These are phyloP conservation scores for Agrilus mali DNA, from an alignment of 2,888 invertebrate genomes.

Conservation along the genomic window DNA sequence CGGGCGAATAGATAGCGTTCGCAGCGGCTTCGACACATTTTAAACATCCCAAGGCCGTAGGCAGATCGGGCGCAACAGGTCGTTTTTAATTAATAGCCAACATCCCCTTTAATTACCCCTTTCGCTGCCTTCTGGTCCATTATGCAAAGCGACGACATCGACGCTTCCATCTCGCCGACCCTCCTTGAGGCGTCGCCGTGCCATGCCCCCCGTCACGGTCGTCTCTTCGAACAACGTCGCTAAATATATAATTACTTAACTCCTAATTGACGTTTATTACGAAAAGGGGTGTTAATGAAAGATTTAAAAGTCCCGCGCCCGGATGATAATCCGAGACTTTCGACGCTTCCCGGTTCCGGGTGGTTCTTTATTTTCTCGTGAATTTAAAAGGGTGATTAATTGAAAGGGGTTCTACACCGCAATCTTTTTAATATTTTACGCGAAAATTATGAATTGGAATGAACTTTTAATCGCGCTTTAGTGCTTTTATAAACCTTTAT, in stretches of 20 bases:
- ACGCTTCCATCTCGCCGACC: conserved; percentile 17
- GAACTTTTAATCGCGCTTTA: no score
- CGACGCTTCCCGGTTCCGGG: conserved; percentile 19
- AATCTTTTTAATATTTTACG: no score
- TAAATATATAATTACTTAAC: conserved; percentile 34
- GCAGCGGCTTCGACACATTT: conserved; percentile 18
- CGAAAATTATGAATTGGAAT: no score
- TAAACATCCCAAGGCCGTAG: conserved; percentile 20
- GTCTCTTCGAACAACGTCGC: conserved; percentile 15
- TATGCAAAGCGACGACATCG: conserved; percentile 28
- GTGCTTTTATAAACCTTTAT: no score
- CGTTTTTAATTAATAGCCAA: conserved; percentile 33
- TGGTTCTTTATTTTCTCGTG: conserved; percentile 28
- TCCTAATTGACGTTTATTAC: conserved; percentile 35
- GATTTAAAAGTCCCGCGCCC: conserved; percentile 25
- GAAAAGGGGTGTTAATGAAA: conserved; percentile 33
- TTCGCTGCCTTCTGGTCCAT: conserved; percentile 36
- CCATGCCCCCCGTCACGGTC: background rate
- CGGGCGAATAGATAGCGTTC: conserved; percentile 7
- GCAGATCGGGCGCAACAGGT: conserved; percentile 30
- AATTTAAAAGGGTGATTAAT: conserved; percentile 26
- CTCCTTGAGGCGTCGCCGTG: conserved; percentile 4
- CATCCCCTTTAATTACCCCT: conserved; percentile 36
- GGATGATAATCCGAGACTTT: conserved; percentile 23
- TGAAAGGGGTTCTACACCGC: conserved; percentile 23